Base-by-base conservation (phyloP, 1,140 invertebrate species). In the Bombyx mandarina region DNA sequence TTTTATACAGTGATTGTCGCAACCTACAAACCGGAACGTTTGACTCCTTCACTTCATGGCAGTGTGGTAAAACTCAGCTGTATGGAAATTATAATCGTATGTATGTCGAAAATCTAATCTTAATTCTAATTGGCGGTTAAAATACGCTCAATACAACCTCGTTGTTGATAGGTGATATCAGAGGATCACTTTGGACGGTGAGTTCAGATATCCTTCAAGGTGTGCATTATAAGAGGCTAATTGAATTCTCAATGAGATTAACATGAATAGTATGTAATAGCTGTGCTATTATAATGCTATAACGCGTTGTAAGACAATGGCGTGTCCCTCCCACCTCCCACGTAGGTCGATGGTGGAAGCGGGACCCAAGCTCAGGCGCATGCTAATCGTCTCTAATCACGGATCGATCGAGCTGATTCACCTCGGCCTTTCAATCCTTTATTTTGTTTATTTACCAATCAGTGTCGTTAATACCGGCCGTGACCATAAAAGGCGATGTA, bases 341-440 rank as follows among this genome's bases (percentile, higher is more conserved):
- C 82, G 72, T 71, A 72, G 72, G 61, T 52, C 51, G 57, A 49
- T 54, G 55, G 54, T 51, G 47, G 54, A 57, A 44, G 61, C 47
- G 52, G 66, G 46, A 59, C 60, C 59, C 64, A 59, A 67, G 73
- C 75, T 67, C 69, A 60, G 65, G 73, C 76, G 77, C 77, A 83
- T 84, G 77, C 78, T 86, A 84, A 86, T 86, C 79, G 81, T 65
- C 69, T 72, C 74, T 86, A 84, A 86, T 86, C 82, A 82, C 71
- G 73, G 71, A 69, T 63, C 72, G 77, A 83, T 86, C 80, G 75
- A 74, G 71, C 79, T 84, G 79, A 86, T 81, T 82, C 80, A 86
- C 75, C 74, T 69, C 63, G 56, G 67, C 67, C 69, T 75, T 76
- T 67, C 61, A 61, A 77, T 77, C 71, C 69, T 77, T 67, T 73